A percentile compares a stretch with the other conserved stretches of the same genome.
phyloP scores from a whole-genome alignment of 2,797 vertebrate genomes.

The Sebastes oblongus region DNA sequence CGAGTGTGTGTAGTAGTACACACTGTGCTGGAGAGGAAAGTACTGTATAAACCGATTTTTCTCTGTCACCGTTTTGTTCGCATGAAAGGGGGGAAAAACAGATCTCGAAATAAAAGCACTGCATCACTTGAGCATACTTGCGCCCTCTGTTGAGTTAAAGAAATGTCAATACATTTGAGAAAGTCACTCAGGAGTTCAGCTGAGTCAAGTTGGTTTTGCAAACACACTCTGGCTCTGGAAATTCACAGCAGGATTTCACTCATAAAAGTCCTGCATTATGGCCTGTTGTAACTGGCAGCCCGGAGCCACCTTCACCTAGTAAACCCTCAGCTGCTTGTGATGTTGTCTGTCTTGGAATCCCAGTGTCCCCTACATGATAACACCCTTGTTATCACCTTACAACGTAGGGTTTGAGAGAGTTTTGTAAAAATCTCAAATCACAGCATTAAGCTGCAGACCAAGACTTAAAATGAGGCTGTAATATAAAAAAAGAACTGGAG shows the following conservation, averaged over 20 bases:
- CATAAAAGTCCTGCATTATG: background rate
- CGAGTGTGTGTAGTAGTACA: background rate
- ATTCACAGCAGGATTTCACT: background rate
- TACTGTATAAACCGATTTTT: background rate
- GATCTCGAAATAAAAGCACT: background rate
- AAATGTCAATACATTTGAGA: background rate
- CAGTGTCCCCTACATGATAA: slow-evolving; percentile 3
- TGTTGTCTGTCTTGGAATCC: background rate
- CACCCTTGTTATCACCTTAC: background rate
- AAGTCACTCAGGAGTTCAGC: background rate
- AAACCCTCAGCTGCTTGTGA: background rate
- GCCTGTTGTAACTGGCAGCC: background rate
- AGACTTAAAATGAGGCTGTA: background rate
- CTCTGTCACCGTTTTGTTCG: background rate
- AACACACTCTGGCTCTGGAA: background rate
- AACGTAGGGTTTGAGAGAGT: background rate
- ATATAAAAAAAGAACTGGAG: background rate
- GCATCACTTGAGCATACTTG: background rate
- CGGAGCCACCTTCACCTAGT: background rate
- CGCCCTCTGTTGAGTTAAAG: background rate
- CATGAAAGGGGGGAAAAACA: background rate
- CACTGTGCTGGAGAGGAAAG: background rate
- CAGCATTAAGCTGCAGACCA: background rate
- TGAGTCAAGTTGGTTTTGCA: background rate
- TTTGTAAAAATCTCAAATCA: background rate